Evolutionary conservation across 2,797 vertebrate genomes (phyloP).

Genomic region (Toxotes lorentzi): DNA sequence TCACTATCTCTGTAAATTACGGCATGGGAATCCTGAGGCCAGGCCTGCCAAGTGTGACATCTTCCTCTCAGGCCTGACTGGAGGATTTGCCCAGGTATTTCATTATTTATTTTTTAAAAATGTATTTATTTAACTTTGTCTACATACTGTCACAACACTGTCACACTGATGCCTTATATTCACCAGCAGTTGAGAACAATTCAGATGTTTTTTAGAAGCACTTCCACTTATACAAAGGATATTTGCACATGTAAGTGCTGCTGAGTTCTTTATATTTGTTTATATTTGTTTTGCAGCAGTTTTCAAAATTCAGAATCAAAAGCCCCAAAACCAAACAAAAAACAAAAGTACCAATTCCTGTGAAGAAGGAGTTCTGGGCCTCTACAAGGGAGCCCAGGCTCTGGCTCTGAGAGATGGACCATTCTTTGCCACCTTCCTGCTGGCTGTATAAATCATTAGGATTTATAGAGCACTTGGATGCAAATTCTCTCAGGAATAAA

Average conservation of each 20-base stretch:
- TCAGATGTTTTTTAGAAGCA: not conserved
- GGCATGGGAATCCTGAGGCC: not conserved
- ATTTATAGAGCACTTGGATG: too few relatives aligned
- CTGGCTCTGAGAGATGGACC: not conserved
- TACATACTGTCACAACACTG: not conserved
- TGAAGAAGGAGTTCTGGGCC: not conserved
- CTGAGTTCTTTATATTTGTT: not conserved
- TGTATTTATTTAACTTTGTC: not conserved
- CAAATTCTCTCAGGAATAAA: too few relatives aligned
- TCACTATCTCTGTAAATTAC: slow-evolving; percentile 1
- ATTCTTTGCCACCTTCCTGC: not conserved
- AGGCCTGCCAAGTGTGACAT: not conserved
- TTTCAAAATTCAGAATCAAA: not conserved
- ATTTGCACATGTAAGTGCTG: not conserved
- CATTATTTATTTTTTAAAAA: not conserved
- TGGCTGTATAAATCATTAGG: too few relatives aligned
- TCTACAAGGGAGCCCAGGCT: not conserved
- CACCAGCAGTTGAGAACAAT: not conserved
- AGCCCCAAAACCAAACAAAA: not conserved
- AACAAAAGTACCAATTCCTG: not conserved
- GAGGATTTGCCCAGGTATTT: not conserved
- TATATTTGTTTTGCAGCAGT: not conserved
- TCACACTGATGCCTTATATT: not conserved
- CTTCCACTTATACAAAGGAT: not conserved
- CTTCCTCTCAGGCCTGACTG: slow-evolving; percentile 3